Percentiles rank a stretch among this genome's conserved stretches.
Conservation (phyloP, 2,888 invertebrate species). For the Andrena hattorfiana region DNA sequence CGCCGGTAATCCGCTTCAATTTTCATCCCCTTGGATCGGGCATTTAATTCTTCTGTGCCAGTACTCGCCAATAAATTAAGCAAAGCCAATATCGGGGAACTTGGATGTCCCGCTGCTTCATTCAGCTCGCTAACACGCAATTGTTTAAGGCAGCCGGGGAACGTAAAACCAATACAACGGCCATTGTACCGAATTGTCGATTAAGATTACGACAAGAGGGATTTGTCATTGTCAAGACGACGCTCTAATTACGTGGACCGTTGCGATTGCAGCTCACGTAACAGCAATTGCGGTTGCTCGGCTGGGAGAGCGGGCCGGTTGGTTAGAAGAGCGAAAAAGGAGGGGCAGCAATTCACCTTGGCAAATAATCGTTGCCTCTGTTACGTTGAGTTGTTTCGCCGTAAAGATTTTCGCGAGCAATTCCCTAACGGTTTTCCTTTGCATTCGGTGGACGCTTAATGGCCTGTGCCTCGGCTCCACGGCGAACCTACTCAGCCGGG, state of each 20-base stretch:
- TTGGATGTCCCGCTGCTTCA: neutral
- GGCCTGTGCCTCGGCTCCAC: constrained; percentile 6
- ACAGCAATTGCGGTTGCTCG: constrained; percentile 25
- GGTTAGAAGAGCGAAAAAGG: constrained; percentile 1
- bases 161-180: neutral
- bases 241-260: constrained; percentile 20
- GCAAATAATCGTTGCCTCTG: constrained; percentile 14
- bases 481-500: neutral
- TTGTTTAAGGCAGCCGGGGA: neutral
- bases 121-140: neutral
- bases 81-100: constrained; percentile 4
- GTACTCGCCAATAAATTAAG: neutral
- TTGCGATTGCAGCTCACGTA: constrained; percentile 38
- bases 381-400: constrained; percentile 13
- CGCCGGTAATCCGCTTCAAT: neutral
- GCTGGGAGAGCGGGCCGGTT: neutral
- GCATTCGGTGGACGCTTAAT: constrained; percentile 27
- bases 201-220: constrained; percentile 12
- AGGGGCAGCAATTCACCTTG: neutral
- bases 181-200: constrained; percentile 23
- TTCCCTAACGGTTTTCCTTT: neutral
- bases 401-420: constrained; percentile 20
- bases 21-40: neutral
- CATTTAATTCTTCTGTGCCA: neutral
- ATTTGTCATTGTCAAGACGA: constrained; percentile 33